Conservation (phyloP, 2,113 vertebrate genomes). For the Rhinolophus sinicus region DNA sequence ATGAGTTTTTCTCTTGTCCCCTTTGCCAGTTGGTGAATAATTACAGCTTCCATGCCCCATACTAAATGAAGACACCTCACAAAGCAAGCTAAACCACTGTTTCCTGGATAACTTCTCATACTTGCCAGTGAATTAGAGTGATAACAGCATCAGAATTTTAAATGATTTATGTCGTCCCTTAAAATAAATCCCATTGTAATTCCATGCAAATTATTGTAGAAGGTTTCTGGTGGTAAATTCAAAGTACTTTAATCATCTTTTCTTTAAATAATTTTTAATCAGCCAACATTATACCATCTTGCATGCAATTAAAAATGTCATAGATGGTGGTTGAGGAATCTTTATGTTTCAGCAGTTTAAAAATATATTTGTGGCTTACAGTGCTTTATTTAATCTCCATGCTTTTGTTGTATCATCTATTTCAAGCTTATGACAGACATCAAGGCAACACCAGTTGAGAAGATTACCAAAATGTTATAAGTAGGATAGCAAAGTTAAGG, state of each 20-base stretch:
- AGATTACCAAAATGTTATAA: neutral
- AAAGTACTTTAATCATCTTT: slow-evolving; percentile 69
- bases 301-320: slow-evolving; percentile 48
- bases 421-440: slow-evolving; percentile 55
- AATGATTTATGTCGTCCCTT: slow-evolving; percentile 40
- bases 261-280: slow-evolving; percentile 82
- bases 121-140: slow-evolving; percentile 35
- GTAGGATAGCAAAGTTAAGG: neutral
- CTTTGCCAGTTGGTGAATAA: neutral
- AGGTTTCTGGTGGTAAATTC: slow-evolving; percentile 71
- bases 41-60: neutral
- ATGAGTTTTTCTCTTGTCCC: neutral
- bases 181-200: slow-evolving; percentile 63
- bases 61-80: slow-evolving; percentile 1
- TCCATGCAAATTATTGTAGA: slow-evolving; percentile 60
- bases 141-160: slow-evolving; percentile 50
- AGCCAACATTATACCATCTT: slow-evolving; percentile 70
- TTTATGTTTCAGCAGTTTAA: slow-evolving; percentile 63
- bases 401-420: slow-evolving; percentile 45
- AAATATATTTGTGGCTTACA: slow-evolving; percentile 60
- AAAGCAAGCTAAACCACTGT: slow-evolving; percentile 8
- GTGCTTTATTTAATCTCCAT: slow-evolving; percentile 58
- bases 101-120: slow-evolving; percentile 2
- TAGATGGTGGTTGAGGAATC: slow-evolving; percentile 61
- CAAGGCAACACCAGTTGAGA: neutral